Evolutionary conservation across 2,888 invertebrate species (phyloP), one percentile per base, ranked within the genome.

Genomic region (Pecten maximus): DNA sequence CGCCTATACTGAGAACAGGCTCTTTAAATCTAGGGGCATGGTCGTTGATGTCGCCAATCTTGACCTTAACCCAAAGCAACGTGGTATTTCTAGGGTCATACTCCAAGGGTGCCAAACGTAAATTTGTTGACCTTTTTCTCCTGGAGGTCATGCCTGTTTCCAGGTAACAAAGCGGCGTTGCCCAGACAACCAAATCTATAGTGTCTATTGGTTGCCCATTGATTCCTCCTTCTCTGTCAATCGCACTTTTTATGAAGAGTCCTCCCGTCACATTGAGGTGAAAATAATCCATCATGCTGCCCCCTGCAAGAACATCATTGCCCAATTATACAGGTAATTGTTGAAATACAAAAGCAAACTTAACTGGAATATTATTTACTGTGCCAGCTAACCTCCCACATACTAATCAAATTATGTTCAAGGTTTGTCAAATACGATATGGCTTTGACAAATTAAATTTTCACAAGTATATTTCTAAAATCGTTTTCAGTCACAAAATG

Each of bases 1-100:
- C 98, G 0, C 99, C 99, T 0, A 99, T 99, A 0, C 99, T 99
- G 96, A 99, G 99, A 92, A 98, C 98, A 93, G 95, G 93, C 92
- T 98, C 98, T 3, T 97, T 97, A 96, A 99, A 99, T 95, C 97
- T 97, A 0, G 99, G 99, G 0, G 98, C 97, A 96, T 99, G 99
- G 95, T 99, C 99, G 95, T 99, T 99, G 1, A 98, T 97, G 95
- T 99, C 99, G 87, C 97, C 97, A 0, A 99, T 98, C n/a, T 93
- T 91, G 12, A 96, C 95, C 89, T 92, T 89, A 16, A 92, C 95
- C 95, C 94, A 95, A 28, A 96, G 93, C 48, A 94, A 89, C 12
- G 94, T 94, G 2, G 87, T 89, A 90, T 95, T 94, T 6, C 87
- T 91, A 0, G 74, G 87, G 88, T 93, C 91, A 91, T 94, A 95